Evolutionary conservation across 1,140 invertebrate genomes (phyloP).

Genomic region (Drosophila fuyamai): DNA sequence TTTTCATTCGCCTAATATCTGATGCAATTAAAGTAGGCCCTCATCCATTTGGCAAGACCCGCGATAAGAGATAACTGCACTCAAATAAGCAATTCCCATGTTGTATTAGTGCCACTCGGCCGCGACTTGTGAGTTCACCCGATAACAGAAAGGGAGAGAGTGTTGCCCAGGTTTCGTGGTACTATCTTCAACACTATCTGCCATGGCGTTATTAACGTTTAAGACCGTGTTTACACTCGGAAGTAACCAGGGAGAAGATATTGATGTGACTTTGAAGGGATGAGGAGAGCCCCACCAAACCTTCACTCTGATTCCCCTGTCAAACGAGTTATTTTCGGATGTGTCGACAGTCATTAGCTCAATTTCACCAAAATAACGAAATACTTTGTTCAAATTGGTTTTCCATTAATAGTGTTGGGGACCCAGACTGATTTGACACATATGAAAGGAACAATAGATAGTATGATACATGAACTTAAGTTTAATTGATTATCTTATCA

Average conservation of each 20-base stretch:
- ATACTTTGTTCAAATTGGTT: not conserved
- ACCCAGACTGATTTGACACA: not conserved
- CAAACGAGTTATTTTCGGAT: no score
- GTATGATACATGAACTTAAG: not conserved
- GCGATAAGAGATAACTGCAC: constrained; percentile 52
- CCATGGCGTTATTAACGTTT: constrained; percentile 6
- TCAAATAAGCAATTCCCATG: constrained; percentile 29
- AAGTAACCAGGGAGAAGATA: not conserved
- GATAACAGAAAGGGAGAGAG: constrained; percentile 21
- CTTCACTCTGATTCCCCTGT: no score
- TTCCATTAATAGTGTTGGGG: not conserved
- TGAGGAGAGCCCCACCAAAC: not conserved
- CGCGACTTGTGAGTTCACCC: constrained; percentile 32
- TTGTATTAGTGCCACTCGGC: constrained; percentile 17
- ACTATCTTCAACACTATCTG: constrained; percentile 43
- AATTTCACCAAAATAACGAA: not conserved
- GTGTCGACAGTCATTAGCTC: not conserved
- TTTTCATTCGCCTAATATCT: constrained; percentile 55
- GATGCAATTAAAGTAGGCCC: constrained; percentile 61
- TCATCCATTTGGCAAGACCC: constrained; percentile 35
- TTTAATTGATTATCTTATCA: not conserved
- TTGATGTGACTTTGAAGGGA: not conserved
- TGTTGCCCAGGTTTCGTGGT: constrained; percentile 1
- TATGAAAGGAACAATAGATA: not conserved
- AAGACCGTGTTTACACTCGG: constrained; percentile 11